These are phyloP conservation scores for Anhinga anhinga DNA, from an alignment of 2,113 vertebrate genomes.

Conservation along the genomic window DNA sequence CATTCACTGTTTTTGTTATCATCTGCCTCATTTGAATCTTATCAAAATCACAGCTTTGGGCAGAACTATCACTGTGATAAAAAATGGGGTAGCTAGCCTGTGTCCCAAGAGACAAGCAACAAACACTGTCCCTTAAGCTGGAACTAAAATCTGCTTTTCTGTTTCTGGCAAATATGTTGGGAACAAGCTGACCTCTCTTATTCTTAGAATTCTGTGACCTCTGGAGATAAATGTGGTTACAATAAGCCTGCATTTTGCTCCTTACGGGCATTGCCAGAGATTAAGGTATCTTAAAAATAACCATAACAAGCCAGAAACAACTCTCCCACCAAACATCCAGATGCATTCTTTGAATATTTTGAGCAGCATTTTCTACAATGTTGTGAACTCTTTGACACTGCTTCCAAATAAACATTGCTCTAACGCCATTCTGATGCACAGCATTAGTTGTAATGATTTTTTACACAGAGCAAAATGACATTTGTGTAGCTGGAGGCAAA, in stretches of 20 bases:
- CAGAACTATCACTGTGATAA: background rate
- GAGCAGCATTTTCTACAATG: background rate
- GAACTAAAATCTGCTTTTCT: constrained; percentile 32
- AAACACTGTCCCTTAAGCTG: constrained; percentile 10
- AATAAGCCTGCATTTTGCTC: constrained; percentile 37
- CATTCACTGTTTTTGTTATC: background rate
- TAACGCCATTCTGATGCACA: background rate
- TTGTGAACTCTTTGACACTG: background rate
- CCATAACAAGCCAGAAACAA: constrained; percentile 19
- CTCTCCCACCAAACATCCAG: constrained; percentile 20
- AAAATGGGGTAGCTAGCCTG: background rate
- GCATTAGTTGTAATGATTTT: background rate
- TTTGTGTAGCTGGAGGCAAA: background rate
- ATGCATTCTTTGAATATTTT: constrained; percentile 52
- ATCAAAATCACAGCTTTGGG: background rate
- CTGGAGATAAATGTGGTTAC: constrained; percentile 53
- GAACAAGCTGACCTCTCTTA: constrained; percentile 66
- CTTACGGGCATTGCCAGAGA: constrained; percentile 7
- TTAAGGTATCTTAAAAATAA: constrained; percentile 73
- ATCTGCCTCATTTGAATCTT: background rate
- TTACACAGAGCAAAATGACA: background rate
- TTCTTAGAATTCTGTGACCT: constrained; percentile 68
- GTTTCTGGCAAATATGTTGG: constrained; percentile 69
- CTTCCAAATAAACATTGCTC: background rate
- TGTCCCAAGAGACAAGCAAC: background rate